These are phyloP conservation scores for Semaprochilodus insignis DNA, from an alignment of 2,797 vertebrate genomes.

Conservation along the genomic window DNA sequence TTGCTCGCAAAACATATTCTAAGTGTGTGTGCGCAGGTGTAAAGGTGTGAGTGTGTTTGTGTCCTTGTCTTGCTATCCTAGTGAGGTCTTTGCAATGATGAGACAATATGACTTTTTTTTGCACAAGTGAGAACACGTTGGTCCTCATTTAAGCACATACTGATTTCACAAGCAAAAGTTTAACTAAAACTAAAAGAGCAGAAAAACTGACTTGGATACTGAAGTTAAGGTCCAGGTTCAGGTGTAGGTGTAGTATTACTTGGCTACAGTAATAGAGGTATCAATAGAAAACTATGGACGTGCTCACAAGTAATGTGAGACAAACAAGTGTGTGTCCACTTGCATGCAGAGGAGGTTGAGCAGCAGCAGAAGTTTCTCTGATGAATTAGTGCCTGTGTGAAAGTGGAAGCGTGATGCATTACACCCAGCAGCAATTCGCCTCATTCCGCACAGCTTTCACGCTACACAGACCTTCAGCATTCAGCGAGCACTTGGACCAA, in stretches of 20 bases:
- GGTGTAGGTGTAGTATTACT: too few species aligned
- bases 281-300: too few species aligned
- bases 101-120: too few species aligned
- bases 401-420: background rate
- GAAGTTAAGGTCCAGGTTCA: too few species aligned
- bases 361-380: constrained; percentile 1
- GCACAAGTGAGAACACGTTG: too few species aligned
- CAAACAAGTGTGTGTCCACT: background rate
- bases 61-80: background rate
- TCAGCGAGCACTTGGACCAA: background rate
- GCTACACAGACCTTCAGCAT: background rate
- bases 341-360: background rate
- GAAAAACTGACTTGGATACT: too few species aligned
- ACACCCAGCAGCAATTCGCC: background rate
- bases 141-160: too few species aligned
- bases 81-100: too few species aligned
- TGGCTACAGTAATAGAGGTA: too few species aligned
- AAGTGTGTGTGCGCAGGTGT: constrained; percentile 22
- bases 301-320: too few species aligned
- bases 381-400: constrained; percentile 5
- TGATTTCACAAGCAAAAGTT: too few species aligned
- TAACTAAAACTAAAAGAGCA: too few species aligned
- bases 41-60: constrained; percentile 22
- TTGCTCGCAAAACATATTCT: constrained; percentile 15
- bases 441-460: background rate